Conservation (phyloP, 2,888 invertebrate genomes). For the Lottia gigantea region DNA sequence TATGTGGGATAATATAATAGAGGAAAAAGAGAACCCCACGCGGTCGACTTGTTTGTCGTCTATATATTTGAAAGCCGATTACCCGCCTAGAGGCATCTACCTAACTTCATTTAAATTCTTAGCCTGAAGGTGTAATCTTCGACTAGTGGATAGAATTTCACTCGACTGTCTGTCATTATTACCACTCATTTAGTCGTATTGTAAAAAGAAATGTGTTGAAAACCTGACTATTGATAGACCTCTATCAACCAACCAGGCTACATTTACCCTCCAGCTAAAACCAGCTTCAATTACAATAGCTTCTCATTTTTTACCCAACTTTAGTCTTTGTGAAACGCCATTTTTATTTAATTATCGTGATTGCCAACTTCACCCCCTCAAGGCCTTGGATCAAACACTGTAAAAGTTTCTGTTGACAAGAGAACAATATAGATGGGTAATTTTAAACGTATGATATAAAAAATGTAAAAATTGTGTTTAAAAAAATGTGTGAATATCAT, state of each 20-base stretch:
- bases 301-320: slow-evolving; percentile 18
- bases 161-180: slow-evolving; percentile 19
- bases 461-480: slow-evolving; percentile 12
- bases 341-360: slow-evolving; percentile 37
- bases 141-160: slow-evolving; percentile 19
- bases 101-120: slow-evolving; percentile 18
- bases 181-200: slow-evolving; percentile 14
- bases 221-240: slow-evolving; percentile 6
- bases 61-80: slow-evolving; percentile 9
- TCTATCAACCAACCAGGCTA: slow-evolving; percentile 17
- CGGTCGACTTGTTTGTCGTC: slow-evolving; percentile 10
- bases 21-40: slow-evolving; percentile 4
- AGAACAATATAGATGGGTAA: slow-evolving; percentile 24
- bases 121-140: slow-evolving; percentile 11
- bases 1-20: no score
- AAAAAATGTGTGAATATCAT: neutral
- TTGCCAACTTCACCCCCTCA: slow-evolving; percentile 24
- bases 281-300: slow-evolving; percentile 20
- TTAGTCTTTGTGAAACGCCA: slow-evolving; percentile 29
- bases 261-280: slow-evolving; percentile 11
- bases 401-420: slow-evolving; percentile 22
- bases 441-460: slow-evolving; percentile 14
- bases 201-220: slow-evolving; percentile 8
- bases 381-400: slow-evolving; percentile 33
- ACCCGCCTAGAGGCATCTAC: slow-evolving; percentile 12